Evolutionary conservation across 2,888 invertebrate genomes (phyloP).

Genomic region (Orgyia antiqua): DNA sequence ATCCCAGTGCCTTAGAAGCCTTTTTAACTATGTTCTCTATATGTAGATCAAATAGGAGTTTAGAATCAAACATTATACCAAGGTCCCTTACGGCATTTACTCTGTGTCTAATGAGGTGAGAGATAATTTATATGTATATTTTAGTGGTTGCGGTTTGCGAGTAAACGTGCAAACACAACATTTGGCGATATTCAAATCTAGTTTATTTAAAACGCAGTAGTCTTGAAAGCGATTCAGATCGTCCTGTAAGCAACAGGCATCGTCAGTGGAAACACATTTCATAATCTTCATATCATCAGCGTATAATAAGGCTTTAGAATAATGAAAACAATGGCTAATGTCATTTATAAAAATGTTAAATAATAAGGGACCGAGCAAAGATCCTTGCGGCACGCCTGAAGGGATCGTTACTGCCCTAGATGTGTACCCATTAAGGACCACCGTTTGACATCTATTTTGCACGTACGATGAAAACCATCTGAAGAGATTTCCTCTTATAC

Average conservation of each 20-base stretch:
- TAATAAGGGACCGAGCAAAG: conserved; percentile 1
- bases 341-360: conserved; percentile 4
- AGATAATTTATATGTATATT: no score
- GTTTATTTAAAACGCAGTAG: not conserved
- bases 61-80: no score
- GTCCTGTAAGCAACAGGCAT: not conserved
- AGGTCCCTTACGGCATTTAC: no score
- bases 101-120: no score
- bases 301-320: conserved; percentile 1
- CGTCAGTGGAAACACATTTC: no score
- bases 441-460: not conserved
- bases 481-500: conserved; percentile 1
- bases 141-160: not conserved
- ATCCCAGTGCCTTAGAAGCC: no score
- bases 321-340: not conserved
- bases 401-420: not conserved
- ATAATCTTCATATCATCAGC: conserved; percentile 4
- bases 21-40: no score
- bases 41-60: no score
- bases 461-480: conserved; percentile 2
- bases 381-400: not conserved
- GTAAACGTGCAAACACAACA: conserved; percentile 8
- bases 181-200: conserved; percentile 9
- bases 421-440: not conserved
- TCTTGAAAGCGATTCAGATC: not conserved